phyloP scores from a whole-genome alignment of 2,113 vertebrate genomes.

The Siniperca knerii region DNA sequence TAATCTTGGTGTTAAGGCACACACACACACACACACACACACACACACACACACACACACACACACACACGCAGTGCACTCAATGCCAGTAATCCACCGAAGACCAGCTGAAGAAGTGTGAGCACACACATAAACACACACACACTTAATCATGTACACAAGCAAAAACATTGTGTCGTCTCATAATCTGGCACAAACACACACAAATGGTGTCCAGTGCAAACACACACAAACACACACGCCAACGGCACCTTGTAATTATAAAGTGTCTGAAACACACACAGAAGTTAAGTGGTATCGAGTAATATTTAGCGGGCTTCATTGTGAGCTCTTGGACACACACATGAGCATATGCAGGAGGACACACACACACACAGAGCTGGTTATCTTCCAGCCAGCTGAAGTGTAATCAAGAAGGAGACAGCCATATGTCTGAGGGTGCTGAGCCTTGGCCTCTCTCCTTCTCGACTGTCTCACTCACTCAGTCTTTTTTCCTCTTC shows the following conservation, averaged over 20 bases:
- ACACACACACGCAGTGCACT: slow-evolving; percentile 38
- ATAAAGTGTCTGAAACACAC: slow-evolving; percentile 51
- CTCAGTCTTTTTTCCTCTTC: slow-evolving; percentile 22
- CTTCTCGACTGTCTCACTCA: slow-evolving; percentile 36
- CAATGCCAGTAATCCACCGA: slow-evolving; percentile 66
- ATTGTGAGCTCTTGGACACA: slow-evolving; percentile 58
- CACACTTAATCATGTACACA: slow-evolving; percentile 46
- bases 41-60: slow-evolving; percentile 12
- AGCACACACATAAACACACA: slow-evolving; percentile 44
- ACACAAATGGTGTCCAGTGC: background rate
- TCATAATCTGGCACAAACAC: slow-evolving; percentile 58
- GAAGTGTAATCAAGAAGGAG: slow-evolving; percentile 84
- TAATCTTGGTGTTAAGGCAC: slow-evolving; percentile 77
- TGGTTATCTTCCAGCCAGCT: slow-evolving; percentile 84
- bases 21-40: slow-evolving; percentile 36
- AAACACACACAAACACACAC: slow-evolving; percentile 20
- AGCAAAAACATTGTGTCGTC: slow-evolving; percentile 11
- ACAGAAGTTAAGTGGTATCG: slow-evolving; percentile 55
- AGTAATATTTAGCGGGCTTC: slow-evolving; percentile 68
- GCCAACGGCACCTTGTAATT: slow-evolving; percentile 49
- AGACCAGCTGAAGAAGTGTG: slow-evolving; percentile 68
- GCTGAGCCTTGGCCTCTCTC: slow-evolving; percentile 74
- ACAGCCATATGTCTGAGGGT: slow-evolving; percentile 81
- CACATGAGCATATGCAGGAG: slow-evolving; percentile 65
- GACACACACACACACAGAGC: slow-evolving; percentile 60